Evolutionary conservation across 2,113 vertebrate species (phyloP).

Genomic region (Microcebus ravelobensis): DNA sequence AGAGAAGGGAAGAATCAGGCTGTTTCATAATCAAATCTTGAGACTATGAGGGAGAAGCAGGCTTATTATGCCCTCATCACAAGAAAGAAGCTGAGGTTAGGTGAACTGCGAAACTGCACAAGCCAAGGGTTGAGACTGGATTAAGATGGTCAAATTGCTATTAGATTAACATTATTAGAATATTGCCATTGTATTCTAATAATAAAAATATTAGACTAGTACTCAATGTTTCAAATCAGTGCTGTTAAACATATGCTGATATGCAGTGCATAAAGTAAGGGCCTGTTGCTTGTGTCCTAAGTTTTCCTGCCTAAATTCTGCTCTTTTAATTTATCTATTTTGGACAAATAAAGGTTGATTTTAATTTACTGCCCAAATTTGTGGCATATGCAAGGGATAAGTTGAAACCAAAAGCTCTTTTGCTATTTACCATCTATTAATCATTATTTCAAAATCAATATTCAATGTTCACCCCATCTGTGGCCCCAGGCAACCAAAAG

Average conservation of each 20-base stretch:
- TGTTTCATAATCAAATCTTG: background rate
- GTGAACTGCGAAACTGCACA: background rate
- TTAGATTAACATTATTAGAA: background rate
- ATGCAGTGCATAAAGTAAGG: background rate
- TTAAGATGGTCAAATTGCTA: background rate
- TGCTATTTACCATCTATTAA: constrained; percentile 47
- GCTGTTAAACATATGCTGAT: background rate
- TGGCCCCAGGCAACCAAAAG: constrained; percentile 1
- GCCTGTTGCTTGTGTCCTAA: constrained; percentile 16
- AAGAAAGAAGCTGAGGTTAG: background rate
- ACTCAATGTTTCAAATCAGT: background rate
- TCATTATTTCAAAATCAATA: constrained; percentile 54
- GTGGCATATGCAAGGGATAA: background rate
- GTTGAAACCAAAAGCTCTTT: background rate
- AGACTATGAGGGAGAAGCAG: background rate
- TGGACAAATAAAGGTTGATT: constrained; percentile 53
- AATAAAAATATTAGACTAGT: background rate
- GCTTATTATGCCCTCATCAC: background rate
- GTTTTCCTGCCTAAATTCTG: background rate
- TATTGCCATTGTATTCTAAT: background rate
- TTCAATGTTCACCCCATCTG: background rate
- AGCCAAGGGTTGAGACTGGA: background rate
- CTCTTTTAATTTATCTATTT: constrained; percentile 42
- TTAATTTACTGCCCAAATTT: constrained; percentile 33
- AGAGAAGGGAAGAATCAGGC: background rate